Evolutionary conservation across 2,888 invertebrate species (phyloP).

Genomic region (Nycteola revayana): DNA sequence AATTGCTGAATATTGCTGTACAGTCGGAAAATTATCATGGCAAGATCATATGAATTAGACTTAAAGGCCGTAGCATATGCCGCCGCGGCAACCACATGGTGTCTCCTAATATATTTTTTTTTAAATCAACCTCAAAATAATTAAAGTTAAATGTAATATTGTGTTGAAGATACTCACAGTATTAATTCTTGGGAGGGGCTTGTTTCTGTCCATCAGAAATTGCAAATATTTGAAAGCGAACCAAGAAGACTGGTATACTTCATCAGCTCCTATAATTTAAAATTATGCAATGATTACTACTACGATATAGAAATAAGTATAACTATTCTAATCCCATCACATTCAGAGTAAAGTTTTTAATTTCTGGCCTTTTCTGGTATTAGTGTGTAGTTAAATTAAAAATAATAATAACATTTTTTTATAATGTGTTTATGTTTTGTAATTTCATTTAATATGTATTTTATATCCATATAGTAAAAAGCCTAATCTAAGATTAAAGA

Average conservation of each 20-base stretch:
- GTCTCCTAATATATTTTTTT: constrained; percentile 5
- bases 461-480: constrained; percentile 8
- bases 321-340: constrained; percentile 9
- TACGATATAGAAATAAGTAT: constrained; percentile 7
- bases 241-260: constrained; percentile 15
- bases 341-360: constrained; percentile 11
- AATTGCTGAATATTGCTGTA: constrained; percentile 23
- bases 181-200: constrained; percentile 14
- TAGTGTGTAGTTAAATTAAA: constrained; percentile 14
- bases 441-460: constrained; percentile 9
- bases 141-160: constrained; percentile 9
- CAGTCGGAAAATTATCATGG: constrained; percentile 17
- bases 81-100: constrained; percentile 13
- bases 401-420: constrained; percentile 10
- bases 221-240: constrained; percentile 13
- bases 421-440: constrained; percentile 13
- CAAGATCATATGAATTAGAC: constrained; percentile 17
- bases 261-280: constrained; percentile 16
- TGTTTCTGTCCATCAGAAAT: constrained; percentile 19
- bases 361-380: constrained; percentile 10
- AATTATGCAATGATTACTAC: constrained; percentile 7
- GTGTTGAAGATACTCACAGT: constrained; percentile 13
- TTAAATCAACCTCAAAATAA: constrained; percentile 8
- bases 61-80: constrained; percentile 10
- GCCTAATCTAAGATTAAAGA: constrained; percentile 9